Base-by-base conservation (phyloP, 1,140 invertebrate genomes). In the Bradynema listronoti region DNA sequence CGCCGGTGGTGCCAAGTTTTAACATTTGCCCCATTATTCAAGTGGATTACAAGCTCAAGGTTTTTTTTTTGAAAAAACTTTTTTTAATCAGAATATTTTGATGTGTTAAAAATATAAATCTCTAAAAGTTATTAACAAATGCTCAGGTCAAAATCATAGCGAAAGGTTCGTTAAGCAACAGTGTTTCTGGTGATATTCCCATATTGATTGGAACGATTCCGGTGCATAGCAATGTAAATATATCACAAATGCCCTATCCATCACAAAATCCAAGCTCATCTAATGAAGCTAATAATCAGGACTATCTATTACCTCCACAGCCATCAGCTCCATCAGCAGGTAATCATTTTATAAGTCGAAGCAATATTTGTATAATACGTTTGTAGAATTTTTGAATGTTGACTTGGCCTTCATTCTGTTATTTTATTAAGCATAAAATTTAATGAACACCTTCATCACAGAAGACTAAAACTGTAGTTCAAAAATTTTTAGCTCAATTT, bases 11-110 rank as follows among this genome's bases (percentile, higher is more conserved):
- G 42, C 55, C 55, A 6, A 52, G 41, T 22, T 56, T 56, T 24
- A 56, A 56, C 49, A 32, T 56, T 58, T 56, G 55, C 34, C 55
- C 55, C 11, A 56, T 56, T 30, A 56, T 56, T 30, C 39, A 49
- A 51, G 55, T 56, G 9, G 55, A 56, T 55, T 56, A 56, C 34
- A 24, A 49, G 19, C 49, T 56, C 42, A 56, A 56, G 27, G 55
- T 53, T 7, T 9, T 19, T 9, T 9, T 7, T 9, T 47, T 24
- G n/a, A n/a, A n/a, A n/a, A n/a, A n/a, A n/a, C n/a, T n/a, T n/a
- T n/a, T n/a, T n/a, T n/a, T n/a, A n/a, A n/a, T n/a, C n/a, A n/a
- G n/a, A n/a, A n/a, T n/a, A n/a, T n/a, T n/a, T n/a, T n/a, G n/a
- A 42, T 1, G 5, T 22, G 9, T n/a, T n/a, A 39, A 27, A 25